Base-by-base conservation (phyloP, 2,888 invertebrate species). In the Eulithis testata region DNA sequence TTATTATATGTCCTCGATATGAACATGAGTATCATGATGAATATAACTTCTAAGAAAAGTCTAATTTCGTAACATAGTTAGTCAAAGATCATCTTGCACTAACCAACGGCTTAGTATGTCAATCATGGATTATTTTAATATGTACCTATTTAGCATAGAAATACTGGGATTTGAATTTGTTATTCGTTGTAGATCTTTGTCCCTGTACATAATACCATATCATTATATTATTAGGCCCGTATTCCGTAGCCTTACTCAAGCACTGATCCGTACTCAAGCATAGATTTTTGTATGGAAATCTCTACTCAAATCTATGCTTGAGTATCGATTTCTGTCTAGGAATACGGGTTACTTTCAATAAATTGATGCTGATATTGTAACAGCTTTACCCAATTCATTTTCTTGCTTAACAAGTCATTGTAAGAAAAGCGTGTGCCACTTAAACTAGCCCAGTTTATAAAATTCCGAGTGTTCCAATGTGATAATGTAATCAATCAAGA, bases 91-190 rank as follows among this genome's bases (percentile, higher is more conserved):
- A 47, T 55, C 37, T 45, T 60, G 51, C 60, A 61, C 49, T 58
- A 49, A 53, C 61, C n/a, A 49, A 9, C 9, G 8, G 60, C 57
- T 36, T 52, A 31, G 36, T 47, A 47, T 60, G 59, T 47, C 47
- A 53, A 61, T 62, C 65, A 62, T 59, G 53, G 62, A 55, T 63
- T 58, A 62, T 58, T 58, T 54, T 50, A 49, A 58, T 31, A 12
- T 53, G 52, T 60, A 51, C 27, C 52, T 65, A 11, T 21, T 49
- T 49, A 65, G 40, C 56, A 55, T 60, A 61, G 49, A n/a, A 21
- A 31, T 49, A 61, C 27, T 59, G 66, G 47, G 60, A 51, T 60
- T 51, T 37, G 7, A 31, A 44, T 56, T 49, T 65, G 11, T 47
- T 56, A 52, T 31, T 31, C 36, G 44, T 6, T 64, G 37, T 51